Percentiles rank a stretch among this genome's conserved stretches.
Evolutionary conservation across 2,797 vertebrate genomes (phyloP).

Genomic region (Neomorphus geoffroyi): DNA sequence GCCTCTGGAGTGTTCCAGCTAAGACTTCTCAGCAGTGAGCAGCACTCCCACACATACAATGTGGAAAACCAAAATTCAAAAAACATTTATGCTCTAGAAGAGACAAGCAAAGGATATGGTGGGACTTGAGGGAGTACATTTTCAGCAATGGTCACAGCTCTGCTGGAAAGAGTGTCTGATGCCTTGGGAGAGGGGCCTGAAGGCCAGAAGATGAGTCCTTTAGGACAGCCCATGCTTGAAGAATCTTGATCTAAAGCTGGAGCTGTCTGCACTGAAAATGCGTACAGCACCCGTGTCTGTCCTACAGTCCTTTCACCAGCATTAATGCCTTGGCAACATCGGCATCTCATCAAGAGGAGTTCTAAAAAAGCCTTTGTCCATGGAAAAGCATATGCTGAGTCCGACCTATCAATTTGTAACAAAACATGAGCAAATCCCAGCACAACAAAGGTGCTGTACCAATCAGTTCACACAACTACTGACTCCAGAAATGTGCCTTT

Average conservation of each 20-base stretch:
- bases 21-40: not conserved
- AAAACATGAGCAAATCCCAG: not conserved
- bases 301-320: not conserved
- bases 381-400: not conserved
- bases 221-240: not conserved
- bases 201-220: not conserved
- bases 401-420: not conserved
- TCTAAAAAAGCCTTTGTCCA: not conserved
- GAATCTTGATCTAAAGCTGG: not conserved
- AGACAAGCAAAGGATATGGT: not conserved
- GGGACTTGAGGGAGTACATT: not conserved
- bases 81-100: not conserved
- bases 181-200: not conserved
- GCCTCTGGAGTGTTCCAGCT: not conserved
- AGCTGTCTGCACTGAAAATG: not conserved
- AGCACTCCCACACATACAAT: not conserved
- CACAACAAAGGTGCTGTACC: not conserved
- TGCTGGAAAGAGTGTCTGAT: not conserved
- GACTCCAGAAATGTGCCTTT: not conserved
- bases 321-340: not conserved
- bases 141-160: not conserved
- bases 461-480: not conserved
- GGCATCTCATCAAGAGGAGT: not conserved
- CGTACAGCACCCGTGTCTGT: not conserved
- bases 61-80: not conserved